Percentiles rank a stretch among this genome's conserved stretches.
Evolutionary conservation across 2,113 vertebrate genomes (phyloP).

Genomic region (Micronycteris hirsuta): DNA sequence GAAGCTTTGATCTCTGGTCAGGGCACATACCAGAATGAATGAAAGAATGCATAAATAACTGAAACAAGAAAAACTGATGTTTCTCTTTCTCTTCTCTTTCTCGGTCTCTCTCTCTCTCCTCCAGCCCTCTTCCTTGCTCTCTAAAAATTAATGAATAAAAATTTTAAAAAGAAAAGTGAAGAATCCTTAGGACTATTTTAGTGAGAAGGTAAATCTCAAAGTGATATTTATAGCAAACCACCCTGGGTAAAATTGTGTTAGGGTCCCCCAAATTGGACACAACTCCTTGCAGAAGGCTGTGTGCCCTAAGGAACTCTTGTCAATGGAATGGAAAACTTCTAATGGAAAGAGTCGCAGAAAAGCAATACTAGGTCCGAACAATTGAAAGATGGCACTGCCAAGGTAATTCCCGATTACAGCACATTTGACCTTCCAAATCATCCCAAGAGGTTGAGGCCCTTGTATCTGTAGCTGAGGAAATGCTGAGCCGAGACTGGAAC

Average conservation of each 20-base stretch:
- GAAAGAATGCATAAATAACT: too few species aligned
- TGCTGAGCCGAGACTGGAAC: not conserved
- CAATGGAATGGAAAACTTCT: slow-evolving; percentile 18
- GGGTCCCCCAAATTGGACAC: not conserved
- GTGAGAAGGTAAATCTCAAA: not conserved
- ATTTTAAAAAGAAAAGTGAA: not conserved
- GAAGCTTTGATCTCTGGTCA: too few species aligned
- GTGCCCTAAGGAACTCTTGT: not conserved
- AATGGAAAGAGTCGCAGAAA: not conserved
- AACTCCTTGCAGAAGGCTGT: not conserved
- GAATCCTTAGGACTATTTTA: not conserved
- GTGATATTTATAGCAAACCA: slow-evolving; percentile 8
- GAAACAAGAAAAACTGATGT: too few species aligned
- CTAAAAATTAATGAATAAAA: too few species aligned
- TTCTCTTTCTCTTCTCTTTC: too few species aligned
- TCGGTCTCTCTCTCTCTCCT: too few species aligned
- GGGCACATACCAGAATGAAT: too few species aligned
- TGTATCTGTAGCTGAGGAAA: not conserved
- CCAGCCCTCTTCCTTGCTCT: too few species aligned
- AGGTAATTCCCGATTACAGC: not conserved
- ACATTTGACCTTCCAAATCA: not conserved
- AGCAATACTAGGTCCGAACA: not conserved
- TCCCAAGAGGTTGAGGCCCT: not conserved
- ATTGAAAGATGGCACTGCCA: not conserved
- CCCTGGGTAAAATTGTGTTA: not conserved